Base-by-base conservation (phyloP, 2,113 vertebrate species). In the Acanthochromis polyacanthus region DNA sequence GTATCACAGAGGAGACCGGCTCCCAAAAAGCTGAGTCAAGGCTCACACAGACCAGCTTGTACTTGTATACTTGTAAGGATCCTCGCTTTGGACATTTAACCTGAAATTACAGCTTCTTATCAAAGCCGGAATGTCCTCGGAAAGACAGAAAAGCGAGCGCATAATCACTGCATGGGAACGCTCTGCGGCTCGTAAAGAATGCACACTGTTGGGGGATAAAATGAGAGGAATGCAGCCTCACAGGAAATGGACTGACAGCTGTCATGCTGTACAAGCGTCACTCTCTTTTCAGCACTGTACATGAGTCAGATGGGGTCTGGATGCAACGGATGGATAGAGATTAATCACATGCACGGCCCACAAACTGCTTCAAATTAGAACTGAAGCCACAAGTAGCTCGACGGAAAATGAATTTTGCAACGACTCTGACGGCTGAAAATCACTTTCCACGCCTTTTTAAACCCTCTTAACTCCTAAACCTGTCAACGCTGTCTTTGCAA, bases 11-110 rank as follows among this genome's bases (percentile, higher is more conserved):
- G 61, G 67, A 74, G 83, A 52, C 58, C 3, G 52, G 60, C 63
- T 63, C 71, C 64, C 57, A 67, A 89, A 92, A 73, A 92, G 90
- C 91, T 80, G 90, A 92, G 91, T 92, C 87, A 88, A 87, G 70
- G 77, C 55, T 16, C 76, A 46, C 51, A 69, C 66, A 62, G 20
- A 38, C 20, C 36, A 23, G 19, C 4, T 14, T 43, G 12, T 23
- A 58, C 4, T 14, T 43, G 12, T 23, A 58, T 15, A 32, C 23
- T 30, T 71, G 12, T 23, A 45, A 69, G 67, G 30, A 56, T 57
- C 11, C 9, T 30, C 30, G 30, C 30, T 4, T 30, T 30, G 5
- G 30, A 30, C 30, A n/a, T 10, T 17, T 14, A 58, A 62, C 16
- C 65, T 50, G 14, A 45, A 73, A 52, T 14, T 6, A 25, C 7